A percentile compares a stretch with the other conserved stretches of the same genome.
phyloP scores from a whole-genome alignment of 2,888 invertebrate genomes.

The Morpho helenor region DNA sequence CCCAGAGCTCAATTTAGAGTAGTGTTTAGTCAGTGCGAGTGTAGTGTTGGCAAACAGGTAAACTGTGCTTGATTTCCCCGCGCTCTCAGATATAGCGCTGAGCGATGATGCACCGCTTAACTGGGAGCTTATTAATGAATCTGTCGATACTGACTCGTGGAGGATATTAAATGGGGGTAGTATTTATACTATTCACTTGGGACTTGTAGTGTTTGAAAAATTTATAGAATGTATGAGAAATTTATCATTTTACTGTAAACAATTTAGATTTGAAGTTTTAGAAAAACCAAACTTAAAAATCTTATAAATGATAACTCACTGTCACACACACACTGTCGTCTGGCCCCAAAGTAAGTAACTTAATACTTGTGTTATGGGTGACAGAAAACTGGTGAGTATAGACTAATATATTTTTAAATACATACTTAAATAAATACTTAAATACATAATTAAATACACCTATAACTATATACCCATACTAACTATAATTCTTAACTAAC shows the following conservation, averaged over 20 bases:
- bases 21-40: constrained; percentile 9
- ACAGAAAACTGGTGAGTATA: too few relatives aligned
- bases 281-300: too few relatives aligned
- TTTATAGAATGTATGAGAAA: neutral
- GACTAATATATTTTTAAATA: too few relatives aligned
- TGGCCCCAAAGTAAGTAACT: too few relatives aligned
- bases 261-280: too few relatives aligned
- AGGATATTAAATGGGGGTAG: constrained; percentile 10
- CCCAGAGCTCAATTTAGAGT: constrained; percentile 11
- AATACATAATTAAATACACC: too few relatives aligned
- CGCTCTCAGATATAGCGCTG: constrained; percentile 32
- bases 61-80: constrained; percentile 43
- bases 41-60: constrained; percentile 31
- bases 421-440: too few relatives aligned
- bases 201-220: neutral
- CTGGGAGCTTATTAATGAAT: constrained; percentile 30
- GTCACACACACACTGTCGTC: too few relatives aligned
- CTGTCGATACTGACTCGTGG: constrained; percentile 21
- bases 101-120: constrained; percentile 34
- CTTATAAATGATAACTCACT: too few relatives aligned
- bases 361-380: too few relatives aligned
- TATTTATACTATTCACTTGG: constrained; percentile 9
- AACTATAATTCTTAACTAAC: too few relatives aligned
- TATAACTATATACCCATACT: too few relatives aligned
- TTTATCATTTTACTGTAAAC: neutral